These are phyloP conservation scores for Ciconia nigra DNA, from an alignment of 2,797 vertebrate genomes.

Conservation along the genomic window DNA sequence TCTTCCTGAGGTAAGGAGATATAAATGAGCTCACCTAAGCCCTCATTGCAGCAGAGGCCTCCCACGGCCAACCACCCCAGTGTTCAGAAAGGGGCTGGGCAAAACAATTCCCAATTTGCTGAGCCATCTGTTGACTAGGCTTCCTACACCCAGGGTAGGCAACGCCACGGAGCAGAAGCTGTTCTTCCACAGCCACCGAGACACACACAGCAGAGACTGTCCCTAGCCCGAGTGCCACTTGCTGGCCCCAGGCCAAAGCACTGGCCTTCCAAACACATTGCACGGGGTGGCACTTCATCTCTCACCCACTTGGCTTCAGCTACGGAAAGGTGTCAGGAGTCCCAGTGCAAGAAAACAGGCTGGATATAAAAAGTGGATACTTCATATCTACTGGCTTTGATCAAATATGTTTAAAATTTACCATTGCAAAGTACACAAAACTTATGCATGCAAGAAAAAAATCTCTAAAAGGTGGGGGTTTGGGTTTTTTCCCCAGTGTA, in stretches of 20 bases:
- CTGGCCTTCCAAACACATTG: not conserved
- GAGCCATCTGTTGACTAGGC: not conserved
- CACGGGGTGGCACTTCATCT: not conserved
- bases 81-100: not conserved
- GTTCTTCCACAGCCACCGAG: not conserved
- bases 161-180: not conserved
- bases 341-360: not conserved
- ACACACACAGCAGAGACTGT: not conserved
- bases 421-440: not conserved
- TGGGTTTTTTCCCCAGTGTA: not conserved
- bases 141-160: not conserved
- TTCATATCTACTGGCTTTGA: not conserved
- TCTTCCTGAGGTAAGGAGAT: not conserved
- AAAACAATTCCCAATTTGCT: not conserved
- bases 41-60: not conserved
- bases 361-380: not conserved
- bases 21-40: not conserved
- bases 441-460: not conserved
- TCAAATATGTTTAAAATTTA: not conserved
- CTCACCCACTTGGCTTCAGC: not conserved
- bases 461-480: not conserved
- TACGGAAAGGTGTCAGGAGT: not conserved
- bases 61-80: not conserved
- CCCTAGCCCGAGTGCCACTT: accelerated
- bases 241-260: not conserved